A percentile compares a stretch with the other conserved stretches of the same genome.
Conservation (phyloP, 2,797 vertebrate genomes). For the Acrocephalus scirpaceus region DNA sequence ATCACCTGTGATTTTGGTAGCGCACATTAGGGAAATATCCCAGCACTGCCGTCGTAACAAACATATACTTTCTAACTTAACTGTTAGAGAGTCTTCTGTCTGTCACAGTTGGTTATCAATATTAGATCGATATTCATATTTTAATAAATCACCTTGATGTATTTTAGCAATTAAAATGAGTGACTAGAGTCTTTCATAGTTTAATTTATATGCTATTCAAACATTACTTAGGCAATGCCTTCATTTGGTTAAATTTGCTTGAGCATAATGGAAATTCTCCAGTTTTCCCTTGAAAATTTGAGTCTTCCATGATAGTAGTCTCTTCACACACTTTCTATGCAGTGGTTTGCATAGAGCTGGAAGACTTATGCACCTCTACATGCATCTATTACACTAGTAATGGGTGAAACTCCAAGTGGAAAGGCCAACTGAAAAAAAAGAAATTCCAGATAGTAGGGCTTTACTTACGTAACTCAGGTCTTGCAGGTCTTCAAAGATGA, state of each 20-base stretch:
- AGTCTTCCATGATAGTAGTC: not conserved
- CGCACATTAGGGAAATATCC: too few species aligned
- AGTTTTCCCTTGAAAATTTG: slow-evolving; percentile 57
- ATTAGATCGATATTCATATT: too few species aligned
- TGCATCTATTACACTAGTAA: not conserved
- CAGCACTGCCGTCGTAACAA: too few species aligned
- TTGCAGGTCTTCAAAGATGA: not conserved
- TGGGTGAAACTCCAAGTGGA: not conserved
- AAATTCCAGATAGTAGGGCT: not conserved
- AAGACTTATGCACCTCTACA: not conserved
- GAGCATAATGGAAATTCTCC: slow-evolving; percentile 51
- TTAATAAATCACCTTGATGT: not conserved
- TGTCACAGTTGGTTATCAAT: too few species aligned
- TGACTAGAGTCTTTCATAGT: slow-evolving; percentile 42
- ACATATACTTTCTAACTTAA: too few species aligned
- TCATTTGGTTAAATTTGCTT: slow-evolving; percentile 64
- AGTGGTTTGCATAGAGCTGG: not conserved
- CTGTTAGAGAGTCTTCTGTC: too few species aligned
- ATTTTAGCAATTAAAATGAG: slow-evolving; percentile 64
- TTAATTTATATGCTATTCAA: slow-evolving; percentile 69
- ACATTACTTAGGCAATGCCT: slow-evolving; percentile 62
- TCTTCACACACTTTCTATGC: not conserved
- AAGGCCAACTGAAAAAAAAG: not conserved
- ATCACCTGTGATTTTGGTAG: too few species aligned
- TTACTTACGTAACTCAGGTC: not conserved